Conservation (phyloP, 2,113 vertebrate species). For the Mormoops blainvillei region DNA sequence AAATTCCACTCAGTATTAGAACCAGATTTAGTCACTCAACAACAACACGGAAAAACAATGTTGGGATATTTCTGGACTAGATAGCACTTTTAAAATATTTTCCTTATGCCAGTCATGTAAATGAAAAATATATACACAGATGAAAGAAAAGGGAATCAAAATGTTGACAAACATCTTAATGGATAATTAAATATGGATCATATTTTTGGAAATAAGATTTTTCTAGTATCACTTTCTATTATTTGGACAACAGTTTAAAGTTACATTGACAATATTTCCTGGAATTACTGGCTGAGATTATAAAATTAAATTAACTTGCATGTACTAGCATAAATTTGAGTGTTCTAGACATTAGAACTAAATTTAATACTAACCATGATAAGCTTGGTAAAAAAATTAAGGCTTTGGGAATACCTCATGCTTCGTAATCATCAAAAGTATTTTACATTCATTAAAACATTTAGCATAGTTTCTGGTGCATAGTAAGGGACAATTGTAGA, state of each 20-base stretch:
- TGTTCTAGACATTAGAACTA: slow-evolving; percentile 15
- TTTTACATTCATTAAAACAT: not conserved
- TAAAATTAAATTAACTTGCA: slow-evolving; percentile 30
- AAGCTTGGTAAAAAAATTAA: not conserved
- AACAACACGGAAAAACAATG: slow-evolving; percentile 57
- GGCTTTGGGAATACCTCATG: not conserved
- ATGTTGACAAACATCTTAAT: slow-evolving; percentile 19
- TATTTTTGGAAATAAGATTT: not conserved
- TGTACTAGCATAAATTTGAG: slow-evolving; percentile 23
- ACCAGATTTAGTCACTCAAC: slow-evolving; percentile 66
- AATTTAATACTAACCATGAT: not conserved
- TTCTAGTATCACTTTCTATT: not conserved
- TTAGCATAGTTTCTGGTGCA: not conserved
- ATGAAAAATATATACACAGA: not conserved
- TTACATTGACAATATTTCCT: slow-evolving; percentile 28
- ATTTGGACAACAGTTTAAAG: not conserved
- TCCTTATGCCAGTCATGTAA: not conserved
- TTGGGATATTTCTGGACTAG: not conserved
- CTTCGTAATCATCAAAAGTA: not conserved
- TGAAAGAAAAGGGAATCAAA: slow-evolving; percentile 25
- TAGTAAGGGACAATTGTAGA: not conserved
- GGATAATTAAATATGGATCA: not conserved
- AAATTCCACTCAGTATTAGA: slow-evolving; percentile 68
- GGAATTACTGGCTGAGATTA: slow-evolving; percentile 3
- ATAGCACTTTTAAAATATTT: slow-evolving; percentile 1